A percentile compares a stretch with the other conserved stretches of the same genome.
Conservation (phyloP, 2,888 invertebrate genomes). For the Hecatera dysodea region DNA sequence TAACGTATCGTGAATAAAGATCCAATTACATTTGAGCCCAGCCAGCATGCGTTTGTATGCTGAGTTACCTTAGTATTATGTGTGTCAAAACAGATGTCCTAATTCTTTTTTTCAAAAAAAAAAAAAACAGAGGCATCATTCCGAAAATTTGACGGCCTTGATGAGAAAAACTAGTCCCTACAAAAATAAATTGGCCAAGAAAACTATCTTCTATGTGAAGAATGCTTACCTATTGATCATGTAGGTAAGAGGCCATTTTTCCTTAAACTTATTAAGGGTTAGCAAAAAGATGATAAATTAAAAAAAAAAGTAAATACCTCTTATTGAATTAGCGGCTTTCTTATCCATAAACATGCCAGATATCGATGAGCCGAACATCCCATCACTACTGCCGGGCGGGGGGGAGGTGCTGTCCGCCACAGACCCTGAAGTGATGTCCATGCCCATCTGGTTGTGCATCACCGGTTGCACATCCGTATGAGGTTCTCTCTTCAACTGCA, state of each 20-base stretch:
- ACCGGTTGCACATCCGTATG: slow-evolving; percentile 78
- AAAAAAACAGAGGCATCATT: not conserved
- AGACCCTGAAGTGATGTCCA: slow-evolving; percentile 83
- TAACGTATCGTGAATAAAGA: slow-evolving; percentile 44
- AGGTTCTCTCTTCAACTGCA: slow-evolving; percentile 85
- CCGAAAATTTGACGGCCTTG: not conserved
- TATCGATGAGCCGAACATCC: slow-evolving; percentile 86
- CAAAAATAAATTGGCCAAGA: not conserved
- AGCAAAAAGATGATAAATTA: not conserved
- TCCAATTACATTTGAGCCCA: slow-evolving; percentile 21
- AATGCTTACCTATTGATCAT: not conserved
- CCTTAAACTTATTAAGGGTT: slow-evolving; percentile 2
- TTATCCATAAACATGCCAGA: slow-evolving; percentile 90
- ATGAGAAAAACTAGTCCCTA: not conserved
- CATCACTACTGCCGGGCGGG: slow-evolving; percentile 88
- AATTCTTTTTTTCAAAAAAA: not conserved
- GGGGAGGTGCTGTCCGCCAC: slow-evolving; percentile 92
- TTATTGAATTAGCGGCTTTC: slow-evolving; percentile 92
- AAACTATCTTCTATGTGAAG: not conserved
- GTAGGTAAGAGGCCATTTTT: not conserved
- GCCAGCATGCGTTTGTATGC: not conserved
- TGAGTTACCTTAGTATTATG: slow-evolving; percentile 2
- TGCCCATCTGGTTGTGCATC: slow-evolving; percentile 85
- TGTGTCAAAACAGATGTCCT: too few species aligned
- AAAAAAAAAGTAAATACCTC: slow-evolving; percentile 88